A percentile compares a stretch with the other conserved stretches of the same genome.
These are phyloP conservation scores for Mactra quadrangularis DNA, from an alignment of 1,140 invertebrate species.

Conservation along the genomic window DNA sequence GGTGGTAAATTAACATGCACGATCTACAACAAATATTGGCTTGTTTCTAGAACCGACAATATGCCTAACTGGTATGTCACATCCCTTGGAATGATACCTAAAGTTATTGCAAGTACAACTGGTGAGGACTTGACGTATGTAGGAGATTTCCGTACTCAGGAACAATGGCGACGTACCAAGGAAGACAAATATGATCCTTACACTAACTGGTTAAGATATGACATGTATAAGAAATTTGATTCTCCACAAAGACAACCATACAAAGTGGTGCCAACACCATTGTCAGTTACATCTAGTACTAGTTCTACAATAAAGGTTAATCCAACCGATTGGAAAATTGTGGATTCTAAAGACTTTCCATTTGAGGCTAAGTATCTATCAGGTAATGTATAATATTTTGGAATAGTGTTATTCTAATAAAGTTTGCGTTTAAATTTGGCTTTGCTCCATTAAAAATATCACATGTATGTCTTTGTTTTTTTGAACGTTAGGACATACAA, in stretches of 20 bases:
- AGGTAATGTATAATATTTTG: constrained; percentile 10
- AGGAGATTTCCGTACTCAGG: constrained; percentile 58
- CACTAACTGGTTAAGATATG: constrained; percentile 19
- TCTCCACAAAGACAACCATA: background rate
- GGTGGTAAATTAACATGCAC: constrained; percentile 27
- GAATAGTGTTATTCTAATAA: background rate
- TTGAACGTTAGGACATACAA: no score
- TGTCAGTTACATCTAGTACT: background rate
- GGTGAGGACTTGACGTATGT: constrained; percentile 67
- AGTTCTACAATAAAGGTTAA: background rate
- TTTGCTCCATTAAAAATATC: no score
- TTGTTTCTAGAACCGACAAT: constrained; percentile 67
- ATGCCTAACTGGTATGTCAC: constrained; percentile 75
- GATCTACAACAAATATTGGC: constrained; percentile 61
- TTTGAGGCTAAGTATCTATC: constrained; percentile 35
- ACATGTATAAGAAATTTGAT: background rate
- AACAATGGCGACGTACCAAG: constrained; percentile 68
- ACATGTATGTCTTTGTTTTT: no score
- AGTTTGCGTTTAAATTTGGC: no score
- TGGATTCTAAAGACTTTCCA: constrained; percentile 28
- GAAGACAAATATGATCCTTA: constrained; percentile 52
- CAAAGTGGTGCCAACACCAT: constrained; percentile 31
- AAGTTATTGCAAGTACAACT: constrained; percentile 55
- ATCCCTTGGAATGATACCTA: constrained; percentile 61
- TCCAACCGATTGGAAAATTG: constrained; percentile 28